Evolutionary conservation across 1,140 invertebrate species (phyloP).

Genomic region (Lutraria rhynchaena): DNA sequence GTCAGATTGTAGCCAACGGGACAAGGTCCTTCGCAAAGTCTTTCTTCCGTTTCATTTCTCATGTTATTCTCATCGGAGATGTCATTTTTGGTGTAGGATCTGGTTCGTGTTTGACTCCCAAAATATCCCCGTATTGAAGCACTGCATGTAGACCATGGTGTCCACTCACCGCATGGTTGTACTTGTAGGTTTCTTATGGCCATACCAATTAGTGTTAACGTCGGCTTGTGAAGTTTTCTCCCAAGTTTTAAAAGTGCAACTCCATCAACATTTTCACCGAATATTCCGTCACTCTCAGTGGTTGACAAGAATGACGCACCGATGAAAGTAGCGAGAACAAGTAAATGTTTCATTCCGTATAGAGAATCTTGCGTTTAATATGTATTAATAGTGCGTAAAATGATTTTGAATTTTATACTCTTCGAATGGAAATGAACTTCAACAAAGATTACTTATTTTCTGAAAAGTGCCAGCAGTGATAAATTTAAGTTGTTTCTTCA

Average conservation of each 20-base stretch:
- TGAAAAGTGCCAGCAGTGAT: too few species aligned
- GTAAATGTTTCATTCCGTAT: too few species aligned
- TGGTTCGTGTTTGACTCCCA: neutral
- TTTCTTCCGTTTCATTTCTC: neutral
- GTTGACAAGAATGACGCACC: too few species aligned
- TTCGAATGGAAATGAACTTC: too few species aligned
- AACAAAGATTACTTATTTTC: too few species aligned
- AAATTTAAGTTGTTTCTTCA: too few species aligned
- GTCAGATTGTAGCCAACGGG: neutral
- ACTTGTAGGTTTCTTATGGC: neutral
- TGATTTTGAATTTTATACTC: too few species aligned
- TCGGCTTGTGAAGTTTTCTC: neutral
- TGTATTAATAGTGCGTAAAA: too few species aligned
- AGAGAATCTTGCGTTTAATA: too few species aligned
- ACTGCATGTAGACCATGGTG: neutral
- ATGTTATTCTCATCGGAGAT: neutral
- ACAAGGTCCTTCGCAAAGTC: neutral
- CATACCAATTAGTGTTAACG: neutral
- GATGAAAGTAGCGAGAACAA: too few species aligned
- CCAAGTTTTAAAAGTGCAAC: neutral
- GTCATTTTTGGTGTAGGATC: neutral
- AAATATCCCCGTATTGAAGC: neutral
- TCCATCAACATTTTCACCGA: neutral
- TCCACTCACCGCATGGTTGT: neutral
- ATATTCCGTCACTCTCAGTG: neutral